Percentiles rank a stretch among this genome's conserved stretches.
Evolutionary conservation across 2,113 vertebrate species (phyloP).

Genomic region (Tychaedon coryphoeus): DNA sequence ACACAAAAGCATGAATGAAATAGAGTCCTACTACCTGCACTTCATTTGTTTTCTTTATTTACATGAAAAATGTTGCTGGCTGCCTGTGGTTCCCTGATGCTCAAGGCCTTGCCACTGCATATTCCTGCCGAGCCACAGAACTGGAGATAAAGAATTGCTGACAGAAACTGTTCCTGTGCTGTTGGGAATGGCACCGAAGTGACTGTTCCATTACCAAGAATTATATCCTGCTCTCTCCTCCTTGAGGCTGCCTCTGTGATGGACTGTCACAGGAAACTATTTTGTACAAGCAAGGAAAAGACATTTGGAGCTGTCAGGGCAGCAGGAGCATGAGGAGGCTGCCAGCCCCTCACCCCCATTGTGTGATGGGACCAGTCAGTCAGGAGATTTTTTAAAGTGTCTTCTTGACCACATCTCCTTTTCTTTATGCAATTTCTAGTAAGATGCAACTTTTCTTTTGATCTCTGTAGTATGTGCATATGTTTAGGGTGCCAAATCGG

Average conservation of each 20-base stretch:
- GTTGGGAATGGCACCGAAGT: not conserved
- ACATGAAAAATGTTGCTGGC: not conserved
- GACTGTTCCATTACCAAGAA: not conserved
- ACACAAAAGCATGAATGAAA: not conserved
- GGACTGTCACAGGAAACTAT: not conserved
- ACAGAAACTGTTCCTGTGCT: not conserved
- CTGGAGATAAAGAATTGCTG: not conserved
- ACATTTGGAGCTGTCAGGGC: not conserved
- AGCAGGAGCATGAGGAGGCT: not conserved
- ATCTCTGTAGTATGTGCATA: fast-evolving
- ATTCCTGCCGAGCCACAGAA: not conserved
- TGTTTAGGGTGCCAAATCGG: not conserved
- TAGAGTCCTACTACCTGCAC: not conserved
- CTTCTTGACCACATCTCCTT: not conserved
- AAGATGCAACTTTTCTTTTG: not conserved
- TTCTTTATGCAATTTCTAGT: not conserved
- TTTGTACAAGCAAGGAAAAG: not conserved
- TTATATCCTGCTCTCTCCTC: not conserved
- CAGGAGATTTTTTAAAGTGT: not conserved
- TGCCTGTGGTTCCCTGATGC: not conserved
- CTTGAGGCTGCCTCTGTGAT: not conserved
- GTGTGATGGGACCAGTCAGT: fast-evolving
- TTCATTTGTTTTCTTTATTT: not conserved
- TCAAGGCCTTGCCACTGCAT: not conserved
- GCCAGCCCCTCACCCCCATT: not conserved